These are phyloP conservation scores for Neosilurus mollespiculum DNA, from an alignment of 2,797 vertebrate species.

Conservation along the genomic window DNA sequence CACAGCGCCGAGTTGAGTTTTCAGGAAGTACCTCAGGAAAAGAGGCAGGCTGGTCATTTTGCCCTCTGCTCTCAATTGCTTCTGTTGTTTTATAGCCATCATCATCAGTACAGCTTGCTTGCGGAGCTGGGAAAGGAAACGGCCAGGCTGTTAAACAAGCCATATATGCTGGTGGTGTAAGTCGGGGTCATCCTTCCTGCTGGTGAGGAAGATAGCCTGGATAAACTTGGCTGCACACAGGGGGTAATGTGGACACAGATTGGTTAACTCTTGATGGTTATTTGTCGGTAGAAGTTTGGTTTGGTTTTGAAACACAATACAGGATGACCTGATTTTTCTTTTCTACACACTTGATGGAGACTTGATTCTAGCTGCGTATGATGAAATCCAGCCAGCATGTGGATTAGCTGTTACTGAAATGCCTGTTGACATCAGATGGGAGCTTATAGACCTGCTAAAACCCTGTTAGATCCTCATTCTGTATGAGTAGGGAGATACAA, in stretches of 20 bases:
- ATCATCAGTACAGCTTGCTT: slow-evolving; percentile 61
- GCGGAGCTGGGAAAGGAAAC: slow-evolving; percentile 70
- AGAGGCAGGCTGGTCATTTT: slow-evolving; percentile 60
- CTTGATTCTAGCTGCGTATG: not conserved
- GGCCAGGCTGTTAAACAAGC: slow-evolving; percentile 61
- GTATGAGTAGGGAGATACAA: slow-evolving; percentile 42
- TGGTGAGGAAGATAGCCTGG: slow-evolving; percentile 44
- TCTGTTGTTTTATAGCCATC: slow-evolving; percentile 66
- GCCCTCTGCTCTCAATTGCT: slow-evolving; percentile 70
- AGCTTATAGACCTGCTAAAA: slow-evolving; percentile 67
- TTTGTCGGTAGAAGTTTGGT: not conserved
- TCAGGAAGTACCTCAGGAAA: slow-evolving; percentile 64
- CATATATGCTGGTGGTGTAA: slow-evolving; percentile 67
- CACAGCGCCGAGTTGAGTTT: slow-evolving; percentile 65
- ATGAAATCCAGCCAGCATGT: slow-evolving; percentile 33
- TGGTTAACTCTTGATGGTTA: not conserved
- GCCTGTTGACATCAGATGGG: slow-evolving; percentile 80
- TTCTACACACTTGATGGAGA: not conserved
- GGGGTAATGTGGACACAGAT: slow-evolving; percentile 42
- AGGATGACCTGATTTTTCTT: slow-evolving; percentile 3
- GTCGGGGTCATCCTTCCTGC: slow-evolving; percentile 71
- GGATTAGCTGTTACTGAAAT: slow-evolving; percentile 70
- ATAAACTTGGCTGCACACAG: slow-evolving; percentile 36
- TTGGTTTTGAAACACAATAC: too few species aligned
- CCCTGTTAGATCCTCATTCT: slow-evolving; percentile 49